Percentiles rank a stretch among this genome's conserved stretches.
Conservation (phyloP, 2,797 vertebrate species). For the Sebastes steindachneri region DNA sequence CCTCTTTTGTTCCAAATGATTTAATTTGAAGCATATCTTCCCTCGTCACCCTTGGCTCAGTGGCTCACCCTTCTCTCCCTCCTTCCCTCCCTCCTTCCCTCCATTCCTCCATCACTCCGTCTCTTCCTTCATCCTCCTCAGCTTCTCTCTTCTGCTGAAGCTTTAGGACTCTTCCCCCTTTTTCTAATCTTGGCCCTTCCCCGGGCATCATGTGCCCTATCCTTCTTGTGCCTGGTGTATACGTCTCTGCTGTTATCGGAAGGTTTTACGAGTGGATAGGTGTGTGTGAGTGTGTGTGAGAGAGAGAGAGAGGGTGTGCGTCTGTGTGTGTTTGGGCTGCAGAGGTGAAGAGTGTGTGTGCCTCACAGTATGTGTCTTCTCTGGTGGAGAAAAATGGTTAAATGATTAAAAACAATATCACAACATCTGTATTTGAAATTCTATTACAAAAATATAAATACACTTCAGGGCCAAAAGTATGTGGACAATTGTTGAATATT, state of each 20-base stretch:
- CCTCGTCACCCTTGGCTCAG: conserved; percentile 55
- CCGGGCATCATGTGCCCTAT: conserved; percentile 23
- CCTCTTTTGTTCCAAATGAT: conserved; percentile 84
- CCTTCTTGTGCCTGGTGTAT: conserved; percentile 37
- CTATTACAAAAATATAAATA: background rate
- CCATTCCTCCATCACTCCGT: background rate
- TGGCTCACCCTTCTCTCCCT: conserved; percentile 41
- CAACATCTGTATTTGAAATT: background rate
- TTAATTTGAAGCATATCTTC: conserved; percentile 83
- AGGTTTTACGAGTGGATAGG: conserved; percentile 43
- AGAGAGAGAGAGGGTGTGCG: background rate
- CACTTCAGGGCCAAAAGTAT: background rate
- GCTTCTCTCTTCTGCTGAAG: conserved; percentile 12
- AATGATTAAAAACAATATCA: background rate
- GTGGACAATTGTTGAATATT: background rate
- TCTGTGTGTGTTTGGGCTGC: background rate
- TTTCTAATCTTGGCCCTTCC: conserved; percentile 41
- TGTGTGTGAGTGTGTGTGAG: conserved; percentile 31
- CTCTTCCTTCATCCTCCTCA: conserved; percentile 20
- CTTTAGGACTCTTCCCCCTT: conserved; percentile 21
- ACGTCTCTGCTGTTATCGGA: conserved; percentile 54
- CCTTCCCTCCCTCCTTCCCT: background rate
- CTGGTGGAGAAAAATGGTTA: background rate
- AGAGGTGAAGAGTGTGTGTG: background rate
- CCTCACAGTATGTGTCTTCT: background rate